Percentiles rank a stretch among this genome's conserved stretches.
Evolutionary conservation across 2,888 invertebrate species (phyloP).

Genomic region (Morpho helenor): DNA sequence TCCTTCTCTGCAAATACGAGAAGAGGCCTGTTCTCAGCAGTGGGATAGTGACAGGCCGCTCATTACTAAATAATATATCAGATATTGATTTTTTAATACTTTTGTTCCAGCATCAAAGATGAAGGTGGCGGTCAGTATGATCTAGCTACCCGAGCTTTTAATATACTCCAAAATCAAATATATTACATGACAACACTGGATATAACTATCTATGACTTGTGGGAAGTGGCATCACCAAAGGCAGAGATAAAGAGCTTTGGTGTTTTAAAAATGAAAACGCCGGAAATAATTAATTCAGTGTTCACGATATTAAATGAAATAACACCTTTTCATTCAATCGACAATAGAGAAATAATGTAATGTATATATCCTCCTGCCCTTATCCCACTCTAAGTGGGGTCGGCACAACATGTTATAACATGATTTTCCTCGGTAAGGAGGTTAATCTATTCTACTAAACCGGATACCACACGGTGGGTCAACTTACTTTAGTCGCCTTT

Average conservation of each 20-base stretch:
- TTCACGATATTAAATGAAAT: conserved; percentile 60
- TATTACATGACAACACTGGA: conserved; percentile 50
- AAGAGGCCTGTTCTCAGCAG: no score
- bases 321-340: neutral
- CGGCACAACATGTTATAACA: no score
- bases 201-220: conserved; percentile 53
- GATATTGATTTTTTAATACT: neutral
- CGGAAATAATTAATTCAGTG: conserved; percentile 60
- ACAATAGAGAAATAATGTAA: no score
- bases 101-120: conserved; percentile 48
- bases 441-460: no score
- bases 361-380: no score
- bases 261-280: conserved; percentile 61
- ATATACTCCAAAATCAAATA: conserved; percentile 60
- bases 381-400: no score
- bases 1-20: no score
- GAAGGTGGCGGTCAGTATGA: conserved; percentile 44
- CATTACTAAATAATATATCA: neutral
- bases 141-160: conserved; percentile 47
- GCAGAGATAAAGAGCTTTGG: conserved; percentile 60
- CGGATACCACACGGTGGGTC: no score
- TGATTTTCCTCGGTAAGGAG: no score
- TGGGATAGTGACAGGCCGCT: no score
- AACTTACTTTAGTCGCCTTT: no score
- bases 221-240: conserved; percentile 53